phyloP scores from a whole-genome alignment of 2,113 vertebrate species.

The Phalacrocorax aristotelis region DNA sequence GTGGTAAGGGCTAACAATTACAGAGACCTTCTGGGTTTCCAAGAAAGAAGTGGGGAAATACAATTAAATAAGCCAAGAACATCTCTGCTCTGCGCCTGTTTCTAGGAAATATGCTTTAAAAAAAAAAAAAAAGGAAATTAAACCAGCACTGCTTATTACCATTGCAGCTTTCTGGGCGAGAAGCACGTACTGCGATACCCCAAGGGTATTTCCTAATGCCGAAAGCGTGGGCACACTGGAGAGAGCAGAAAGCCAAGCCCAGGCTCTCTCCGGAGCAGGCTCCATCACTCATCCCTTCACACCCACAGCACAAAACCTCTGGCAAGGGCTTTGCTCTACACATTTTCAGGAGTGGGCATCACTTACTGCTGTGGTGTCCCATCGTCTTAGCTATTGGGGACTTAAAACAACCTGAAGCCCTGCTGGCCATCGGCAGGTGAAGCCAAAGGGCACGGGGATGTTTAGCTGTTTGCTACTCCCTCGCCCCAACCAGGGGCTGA shows the following conservation, averaged over 20 bases:
- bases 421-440: neutral
- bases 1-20: rapidly evolving
- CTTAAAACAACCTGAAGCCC: neutral
- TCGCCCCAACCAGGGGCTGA: too few species aligned
- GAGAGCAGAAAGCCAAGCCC: neutral
- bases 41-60: neutral
- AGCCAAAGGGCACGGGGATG: neutral
- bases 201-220: neutral
- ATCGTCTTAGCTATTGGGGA: neutral
- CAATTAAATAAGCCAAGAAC: neutral
- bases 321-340: neutral
- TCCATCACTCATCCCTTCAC: neutral
- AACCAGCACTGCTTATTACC: neutral
- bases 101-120: neutral
- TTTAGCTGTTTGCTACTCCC: neutral
- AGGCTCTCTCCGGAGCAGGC: neutral
- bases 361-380: too few species aligned
- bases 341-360: neutral
- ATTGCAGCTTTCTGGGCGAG: rapidly evolving
- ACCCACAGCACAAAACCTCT: neutral
- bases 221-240: neutral
- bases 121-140: too few species aligned
- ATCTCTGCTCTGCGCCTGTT: neutral
- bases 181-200: neutral
- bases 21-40: neutral